phyloP scores from a whole-genome alignment of 23 tunicate genomes.

The Styela clava region DNA sequence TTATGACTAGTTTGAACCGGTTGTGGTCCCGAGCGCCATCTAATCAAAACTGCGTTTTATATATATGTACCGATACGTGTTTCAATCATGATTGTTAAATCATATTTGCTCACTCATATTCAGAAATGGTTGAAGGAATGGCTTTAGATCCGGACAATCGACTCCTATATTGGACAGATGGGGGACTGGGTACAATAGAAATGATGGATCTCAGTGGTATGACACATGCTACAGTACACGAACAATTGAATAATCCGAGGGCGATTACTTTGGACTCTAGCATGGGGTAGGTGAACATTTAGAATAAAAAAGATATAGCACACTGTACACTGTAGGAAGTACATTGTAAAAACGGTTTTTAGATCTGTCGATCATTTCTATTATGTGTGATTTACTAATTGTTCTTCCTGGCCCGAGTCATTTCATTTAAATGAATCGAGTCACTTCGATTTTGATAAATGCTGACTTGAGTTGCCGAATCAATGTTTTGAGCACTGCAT shows the following conservation, averaged over 20 bases:
- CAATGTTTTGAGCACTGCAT: no score
- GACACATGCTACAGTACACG: conserved; percentile 56
- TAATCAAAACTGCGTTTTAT: no score
- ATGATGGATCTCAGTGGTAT: conserved; percentile 40
- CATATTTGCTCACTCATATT: not conserved
- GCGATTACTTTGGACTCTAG: conserved; percentile 66
- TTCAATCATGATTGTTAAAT: no score
- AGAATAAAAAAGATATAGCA: no score
- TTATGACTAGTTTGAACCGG: no score
- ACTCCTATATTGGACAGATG: conserved; percentile 87
- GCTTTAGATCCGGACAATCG: conserved; percentile 70
- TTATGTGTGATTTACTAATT: not conserved
- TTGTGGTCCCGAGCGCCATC: no score
- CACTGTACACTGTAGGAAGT: not conserved
- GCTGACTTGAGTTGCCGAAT: no score
- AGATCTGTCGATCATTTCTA: not conserved
- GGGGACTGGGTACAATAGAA: conserved; percentile 77
- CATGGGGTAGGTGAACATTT: conserved; percentile 41
- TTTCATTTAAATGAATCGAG: no score
- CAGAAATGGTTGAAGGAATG: conserved; percentile 79
- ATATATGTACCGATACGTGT: no score
- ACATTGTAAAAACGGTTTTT: not conserved
- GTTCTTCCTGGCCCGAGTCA: no score
- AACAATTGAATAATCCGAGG: conserved; percentile 47
- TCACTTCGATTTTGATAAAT: no score